Evolutionary conservation across 2,113 vertebrate species (phyloP), one percentile per base, ranked within the genome.

Genomic region (Gobio gobio): DNA sequence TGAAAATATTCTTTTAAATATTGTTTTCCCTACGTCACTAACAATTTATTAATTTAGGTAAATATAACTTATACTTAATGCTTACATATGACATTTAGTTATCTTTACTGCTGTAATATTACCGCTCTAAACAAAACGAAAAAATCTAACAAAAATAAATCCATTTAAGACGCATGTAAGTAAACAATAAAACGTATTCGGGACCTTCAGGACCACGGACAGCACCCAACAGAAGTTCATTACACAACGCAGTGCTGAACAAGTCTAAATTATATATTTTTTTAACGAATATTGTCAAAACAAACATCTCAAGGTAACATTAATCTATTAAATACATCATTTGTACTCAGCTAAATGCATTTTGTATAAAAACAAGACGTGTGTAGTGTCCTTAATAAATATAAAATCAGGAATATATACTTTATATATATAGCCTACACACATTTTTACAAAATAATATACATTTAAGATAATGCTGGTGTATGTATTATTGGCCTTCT

Each of bases 121-220:
- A 59, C 54, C 58, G 4, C 6, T 43, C 24, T 18, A 16, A 20
- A 56, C 18, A 56, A 56, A 56, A 20, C 6, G 16, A 20, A 56
- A 7, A 6, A 20, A 20, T 20, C 6, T 8, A 22, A 56, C 18
- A 56, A 22, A 22, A 9, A 56, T 20, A 49, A 3, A 8, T 20
- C 18, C 6, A 56, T 2, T 20, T 56, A 56, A 56, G 54, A 22
- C 18, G 22, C 8, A 56, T 22, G 54, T 56, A 8, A 20, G 18
- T 51, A 49, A 49, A 13, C 12, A 13, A 22, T 56, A 56, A 56
- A 56, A 22, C 54, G 7, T 22, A 56, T 56, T 54, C 54, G 3
- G 6, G 54, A 1, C 33, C 29, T 83, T 89, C 88, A 90, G 90
- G 45, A 91, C 88, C 88, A 58, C n/a, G 88, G 90, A 91, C 87